Evolutionary conservation across 2,888 invertebrate genomes (phyloP), one percentile per base, ranked within the genome.

Genomic region (Dorcus parallelipipedus): DNA sequence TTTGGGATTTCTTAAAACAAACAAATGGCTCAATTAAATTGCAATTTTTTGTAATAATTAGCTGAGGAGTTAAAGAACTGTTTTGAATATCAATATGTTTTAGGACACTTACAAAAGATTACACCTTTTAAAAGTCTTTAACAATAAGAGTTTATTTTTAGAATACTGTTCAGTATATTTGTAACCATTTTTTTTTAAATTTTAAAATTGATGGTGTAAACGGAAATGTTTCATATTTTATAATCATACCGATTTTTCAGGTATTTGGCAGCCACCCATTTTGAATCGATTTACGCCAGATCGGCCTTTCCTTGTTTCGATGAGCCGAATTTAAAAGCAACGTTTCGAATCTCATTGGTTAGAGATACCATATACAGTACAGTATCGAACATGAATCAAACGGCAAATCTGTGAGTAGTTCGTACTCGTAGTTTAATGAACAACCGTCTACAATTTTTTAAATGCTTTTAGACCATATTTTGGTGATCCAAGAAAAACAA

Each of bases 281-380:
- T 58, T n/a, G 54, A 58, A 54, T 14, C 58, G 3, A 58, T 54
- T 1, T 51, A 86, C 56, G 87, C 87, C 0, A 83, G 89, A 10
- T 79, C 78, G 61, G 90, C 86, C 0, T 90, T 91, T 73, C 91
- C 91, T 14, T 86, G 88, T 66, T 90, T 90, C 67, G 91, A 91
- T 68, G 87, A 87, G 61, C 85, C 79, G 0, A 73, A 75, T 0
- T 73, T 74, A 52, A 59, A 69, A 1, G 68, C 80, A 0, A 68
- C 63, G 0, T 76, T 80, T 6, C 69, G 70, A 0, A 78, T 82
- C 42, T 78, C 74, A 0, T 75, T 80, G 56, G 74, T 76, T n/a
- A 62, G 61, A 17, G 17, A 40, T 10, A 20, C 8, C 9, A 17
- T 3, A 0, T 49, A 58, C 26, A 40, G 41, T 10, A 58, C 58